Conservation (phyloP, 2,113 vertebrate species). For the Accipiter cooperii region DNA sequence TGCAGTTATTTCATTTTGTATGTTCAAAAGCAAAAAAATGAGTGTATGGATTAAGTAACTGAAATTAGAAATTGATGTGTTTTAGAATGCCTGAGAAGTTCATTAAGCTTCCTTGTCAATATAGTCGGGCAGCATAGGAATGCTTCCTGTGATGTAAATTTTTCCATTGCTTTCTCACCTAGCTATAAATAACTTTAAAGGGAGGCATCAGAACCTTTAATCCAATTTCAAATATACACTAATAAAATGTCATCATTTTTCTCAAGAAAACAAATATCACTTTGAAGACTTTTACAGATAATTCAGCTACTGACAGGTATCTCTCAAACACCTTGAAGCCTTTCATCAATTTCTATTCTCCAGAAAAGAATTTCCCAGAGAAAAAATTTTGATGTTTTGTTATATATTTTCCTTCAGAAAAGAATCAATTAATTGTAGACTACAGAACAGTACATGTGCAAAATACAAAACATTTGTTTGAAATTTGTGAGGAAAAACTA, state of each 20-base stretch:
- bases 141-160: neutral
- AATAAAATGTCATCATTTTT: neutral
- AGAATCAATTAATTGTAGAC: neutral
- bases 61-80: neutral
- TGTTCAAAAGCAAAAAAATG: neutral
- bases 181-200: neutral
- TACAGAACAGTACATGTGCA: neutral
- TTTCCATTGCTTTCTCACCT: neutral
- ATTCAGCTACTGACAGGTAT: neutral
- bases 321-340: neutral
- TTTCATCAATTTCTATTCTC: neutral
- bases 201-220: neutral
- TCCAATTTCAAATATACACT: neutral
- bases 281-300: neutral
- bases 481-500: neutral
- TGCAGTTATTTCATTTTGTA: neutral
- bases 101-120: neutral
- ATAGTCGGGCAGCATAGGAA: neutral
- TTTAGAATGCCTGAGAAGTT: neutral
- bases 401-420: neutral
- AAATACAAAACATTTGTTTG: neutral
- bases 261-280: neutral
- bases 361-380: no score
- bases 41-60: neutral
- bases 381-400: neutral